Percentiles rank a stretch among this genome's conserved stretches.
Conservation (phyloP, 2,888 invertebrate genomes). For the Rotaria socialis region DNA sequence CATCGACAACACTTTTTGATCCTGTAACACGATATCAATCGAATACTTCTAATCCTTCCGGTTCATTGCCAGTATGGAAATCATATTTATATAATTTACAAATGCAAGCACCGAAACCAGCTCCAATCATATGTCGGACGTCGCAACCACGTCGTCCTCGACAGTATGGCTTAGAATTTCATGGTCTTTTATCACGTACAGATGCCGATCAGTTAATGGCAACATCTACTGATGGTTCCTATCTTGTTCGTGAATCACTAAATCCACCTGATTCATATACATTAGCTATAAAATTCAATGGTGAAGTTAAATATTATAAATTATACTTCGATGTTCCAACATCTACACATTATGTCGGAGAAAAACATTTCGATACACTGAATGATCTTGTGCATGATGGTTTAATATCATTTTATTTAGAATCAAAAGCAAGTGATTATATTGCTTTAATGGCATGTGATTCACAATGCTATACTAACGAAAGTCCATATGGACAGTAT, state of each 20-base stretch:
- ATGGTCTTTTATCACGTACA: slow-evolving; percentile 43
- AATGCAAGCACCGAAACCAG: slow-evolving; percentile 44
- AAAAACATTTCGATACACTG: slow-evolving; percentile 75
- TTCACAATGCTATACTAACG: slow-evolving; percentile 55
- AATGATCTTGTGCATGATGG: slow-evolving; percentile 84
- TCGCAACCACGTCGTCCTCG: slow-evolving; percentile 37
- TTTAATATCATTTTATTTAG: slow-evolving; percentile 81
- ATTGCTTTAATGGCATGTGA: slow-evolving; percentile 77
- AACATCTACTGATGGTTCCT: slow-evolving; percentile 40
- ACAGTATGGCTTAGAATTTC: slow-evolving; percentile 44
- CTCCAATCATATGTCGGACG: slow-evolving; percentile 32
- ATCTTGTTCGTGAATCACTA: slow-evolving; percentile 68
- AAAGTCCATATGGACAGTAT: slow-evolving; percentile 32
- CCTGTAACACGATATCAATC: background rate
- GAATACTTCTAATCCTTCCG: background rate
- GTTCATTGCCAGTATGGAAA: slow-evolving; percentile 44
- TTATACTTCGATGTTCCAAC: slow-evolving; percentile 61
- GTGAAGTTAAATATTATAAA: slow-evolving; percentile 62
- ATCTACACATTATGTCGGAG: slow-evolving; percentile 68
- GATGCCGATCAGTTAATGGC: slow-evolving; percentile 41
- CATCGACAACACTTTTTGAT: background rate
- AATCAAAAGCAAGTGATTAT: slow-evolving; percentile 73
- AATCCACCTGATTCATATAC: slow-evolving; percentile 46
- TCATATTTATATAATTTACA: slow-evolving; percentile 45
- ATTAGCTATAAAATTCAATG: slow-evolving; percentile 57